Conservation (phyloP, 2,113 vertebrate species). For the Rattus rattus region DNA sequence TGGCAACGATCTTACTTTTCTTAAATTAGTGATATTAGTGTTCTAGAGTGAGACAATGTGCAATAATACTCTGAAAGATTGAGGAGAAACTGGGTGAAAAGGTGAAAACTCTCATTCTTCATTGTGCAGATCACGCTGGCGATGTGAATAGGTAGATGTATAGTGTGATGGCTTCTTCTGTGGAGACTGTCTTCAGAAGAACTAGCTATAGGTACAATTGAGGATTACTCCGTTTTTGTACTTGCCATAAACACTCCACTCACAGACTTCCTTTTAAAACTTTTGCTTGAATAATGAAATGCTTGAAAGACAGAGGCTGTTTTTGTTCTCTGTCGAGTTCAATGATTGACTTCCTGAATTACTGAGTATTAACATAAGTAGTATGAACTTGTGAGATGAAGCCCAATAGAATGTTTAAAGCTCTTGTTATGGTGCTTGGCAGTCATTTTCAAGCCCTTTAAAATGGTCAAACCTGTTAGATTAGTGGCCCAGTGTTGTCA, state of each 20-base stretch:
- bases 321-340: not conserved
- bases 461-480: not conserved
- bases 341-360: not conserved
- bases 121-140: not conserved
- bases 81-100: conserved; percentile 63
- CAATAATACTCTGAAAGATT: conserved; percentile 70
- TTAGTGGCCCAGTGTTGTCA: not conserved
- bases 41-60: conserved; percentile 49
- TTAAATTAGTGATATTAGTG: conserved; percentile 17
- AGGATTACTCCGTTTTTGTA: not conserved
- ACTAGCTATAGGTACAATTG: not conserved
- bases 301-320: not conserved
- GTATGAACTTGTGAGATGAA: not conserved
- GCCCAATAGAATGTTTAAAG: not conserved
- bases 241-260: not conserved
- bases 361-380: conserved; percentile 7
- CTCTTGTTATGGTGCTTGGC: not conserved
- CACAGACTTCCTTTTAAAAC: not conserved
- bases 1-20: not conserved
- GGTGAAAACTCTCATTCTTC: conserved; percentile 47
- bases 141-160: not conserved
- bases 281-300: conserved; percentile 25
- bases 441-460: not conserved
- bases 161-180: not conserved
- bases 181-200: not conserved